phyloP scores from a whole-genome alignment of 1,140 invertebrate genomes.

The Aricia agestis region DNA sequence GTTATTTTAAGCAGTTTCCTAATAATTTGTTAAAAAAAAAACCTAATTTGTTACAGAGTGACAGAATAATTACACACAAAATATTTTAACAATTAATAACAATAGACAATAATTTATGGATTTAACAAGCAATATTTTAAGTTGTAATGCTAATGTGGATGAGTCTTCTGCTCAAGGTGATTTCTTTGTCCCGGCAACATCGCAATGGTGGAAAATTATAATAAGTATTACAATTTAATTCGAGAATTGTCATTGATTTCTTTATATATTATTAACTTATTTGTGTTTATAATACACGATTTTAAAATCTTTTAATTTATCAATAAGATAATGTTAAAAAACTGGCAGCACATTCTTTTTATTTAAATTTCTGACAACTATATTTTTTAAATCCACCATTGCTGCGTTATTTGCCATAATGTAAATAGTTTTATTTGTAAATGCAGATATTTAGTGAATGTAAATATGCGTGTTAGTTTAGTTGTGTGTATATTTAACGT shows the following conservation, averaged over 20 bases:
- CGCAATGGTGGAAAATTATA: not conserved
- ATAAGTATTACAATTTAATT: not conserved
- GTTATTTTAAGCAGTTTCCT: conserved; percentile 8
- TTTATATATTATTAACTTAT: too few species aligned
- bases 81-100: not conserved
- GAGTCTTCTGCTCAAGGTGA: not conserved
- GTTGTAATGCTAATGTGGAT: not conserved
- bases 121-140: not conserved
- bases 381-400: not conserved
- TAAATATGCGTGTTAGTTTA: conserved; percentile 58
- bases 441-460: conserved; percentile 34
- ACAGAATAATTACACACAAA: not conserved
- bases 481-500: conserved; percentile 50
- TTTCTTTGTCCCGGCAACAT: not conserved
- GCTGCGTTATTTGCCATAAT: conserved; percentile 24
- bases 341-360: too few species aligned
- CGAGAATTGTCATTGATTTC: not conserved
- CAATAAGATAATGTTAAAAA: too few species aligned
- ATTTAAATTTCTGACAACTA: not conserved
- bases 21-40: not conserved
- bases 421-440: conserved; percentile 33
- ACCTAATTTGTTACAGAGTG: not conserved
- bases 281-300: too few species aligned
- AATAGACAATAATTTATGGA: not conserved
- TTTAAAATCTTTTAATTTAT: too few species aligned